Base-by-base conservation (phyloP, 1,140 invertebrate genomes). In the Neodiprion lecontei region DNA sequence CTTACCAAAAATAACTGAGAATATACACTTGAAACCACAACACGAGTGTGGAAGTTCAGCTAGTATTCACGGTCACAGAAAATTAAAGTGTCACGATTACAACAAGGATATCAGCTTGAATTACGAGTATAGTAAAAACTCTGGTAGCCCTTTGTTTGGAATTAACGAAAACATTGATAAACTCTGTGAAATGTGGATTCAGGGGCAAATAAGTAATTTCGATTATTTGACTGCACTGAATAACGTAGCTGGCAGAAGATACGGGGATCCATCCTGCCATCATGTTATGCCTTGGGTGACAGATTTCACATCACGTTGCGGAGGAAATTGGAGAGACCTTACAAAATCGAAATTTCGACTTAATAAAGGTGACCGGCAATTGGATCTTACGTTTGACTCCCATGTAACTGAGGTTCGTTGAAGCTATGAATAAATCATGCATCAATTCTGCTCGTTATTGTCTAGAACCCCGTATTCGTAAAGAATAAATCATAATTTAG, bases 271-370 rank as follows among this genome's bases (percentile, higher is more conserved):
- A 0, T 94, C 95, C 82, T 94, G 97, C 84, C 97, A 99, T 88
- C 96, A 97, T 79, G 96, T 99, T 73, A 93, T 99, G 82, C 98
- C 98, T 1, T 99, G 98, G 98, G 95, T 99, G 0, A 96, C 94
- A 67, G 97, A 99, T 89, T 99, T 99, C 85, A 90, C 93, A 21
- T 92, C 92, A 4, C 91, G 93, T 79, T 94, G 93, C 87, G 95
- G 95, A 76, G 90, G 89, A 67, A 95, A 95, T 81, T 98, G 95
- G 95, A 89, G 98, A 69, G 97, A 99, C 88, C 89, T 99, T 11
- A 95, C 94, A 17, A 96, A 96, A 85, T 98, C 97, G 0, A 99
- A 99, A 87, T 99, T 96, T 89, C 91, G 98, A 17, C 86, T 99
- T 9, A 99, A 97, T 82, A 99, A 99, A 89, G 98, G 98, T 5